phyloP scores from a whole-genome alignment of 2,888 invertebrate species.

The Aspidiotus rigidus region DNA sequence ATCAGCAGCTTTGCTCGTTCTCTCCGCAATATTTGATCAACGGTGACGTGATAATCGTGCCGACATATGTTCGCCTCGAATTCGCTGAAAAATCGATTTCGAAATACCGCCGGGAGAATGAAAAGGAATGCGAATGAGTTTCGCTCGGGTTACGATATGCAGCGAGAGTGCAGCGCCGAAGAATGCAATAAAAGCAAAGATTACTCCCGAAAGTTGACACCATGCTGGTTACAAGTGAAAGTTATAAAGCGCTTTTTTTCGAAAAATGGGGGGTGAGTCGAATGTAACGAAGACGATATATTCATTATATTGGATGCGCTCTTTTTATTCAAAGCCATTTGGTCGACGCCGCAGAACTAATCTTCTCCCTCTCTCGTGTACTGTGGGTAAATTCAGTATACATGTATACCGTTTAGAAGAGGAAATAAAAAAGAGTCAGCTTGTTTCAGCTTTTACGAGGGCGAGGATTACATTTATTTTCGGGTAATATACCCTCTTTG shows the following conservation, averaged over 20 bases:
- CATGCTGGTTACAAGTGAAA: background rate
- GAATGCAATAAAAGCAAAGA: slow-evolving; percentile 17
- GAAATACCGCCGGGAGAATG: too few relatives aligned
- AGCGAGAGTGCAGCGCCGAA: background rate
- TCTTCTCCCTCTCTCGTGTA: slow-evolving; percentile 1
- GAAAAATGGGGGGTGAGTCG: slow-evolving; percentile 6
- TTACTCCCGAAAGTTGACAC: slow-evolving; percentile 16
- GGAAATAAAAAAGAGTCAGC: slow-evolving; percentile 6
- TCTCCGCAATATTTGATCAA: too few relatives aligned
- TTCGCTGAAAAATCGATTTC: too few relatives aligned
- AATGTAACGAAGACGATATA: slow-evolving; percentile 23
- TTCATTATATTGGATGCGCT: slow-evolving; percentile 20
- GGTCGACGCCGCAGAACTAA: slow-evolving; percentile 22
- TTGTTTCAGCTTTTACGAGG: slow-evolving; percentile 16
- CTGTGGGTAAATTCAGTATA: too few relatives aligned
- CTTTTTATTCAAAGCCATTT: slow-evolving; percentile 24
- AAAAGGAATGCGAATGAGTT: too few relatives aligned
- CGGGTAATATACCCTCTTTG: slow-evolving; percentile 5
- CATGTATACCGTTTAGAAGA: background rate
- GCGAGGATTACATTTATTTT: slow-evolving; percentile 20
- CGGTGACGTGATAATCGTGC: too few relatives aligned
- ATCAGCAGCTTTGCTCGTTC: too few relatives aligned
- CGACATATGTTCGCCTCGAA: too few relatives aligned
- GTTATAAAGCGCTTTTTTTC: background rate
- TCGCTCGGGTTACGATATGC: too few relatives aligned